Evolutionary conservation across 2,888 invertebrate species (phyloP), one percentile per base, ranked within the genome.

Genomic region (Scaptodrosophila latifasciaeformis): DNA sequence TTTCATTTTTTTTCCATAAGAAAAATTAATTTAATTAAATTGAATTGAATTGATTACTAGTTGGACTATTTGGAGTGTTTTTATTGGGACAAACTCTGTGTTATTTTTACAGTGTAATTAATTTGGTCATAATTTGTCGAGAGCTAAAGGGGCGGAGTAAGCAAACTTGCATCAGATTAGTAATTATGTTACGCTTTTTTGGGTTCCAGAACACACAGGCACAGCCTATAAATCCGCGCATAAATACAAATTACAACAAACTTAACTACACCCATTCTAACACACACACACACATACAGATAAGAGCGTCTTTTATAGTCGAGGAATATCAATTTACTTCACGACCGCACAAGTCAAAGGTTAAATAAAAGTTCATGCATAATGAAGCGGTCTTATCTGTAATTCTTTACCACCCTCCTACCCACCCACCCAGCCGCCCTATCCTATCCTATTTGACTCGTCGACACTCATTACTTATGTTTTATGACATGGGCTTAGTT

Each of bases 341-440:
- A 21, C 46, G 43, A 43, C 46, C 55, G 62, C 48, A 13, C 1
- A 21, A 54, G 76, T 65, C 72, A 75, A 71, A 78, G 72, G 79
- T 75, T 75, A 76, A 75, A 67, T 64, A 69, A 71, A 75, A 78
- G 63, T 65, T 65, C 65, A 69, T 65, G 67, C 62, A 70, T 70
- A 74, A 71, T 68, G 63, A 63, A 71, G 65, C 51, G 54, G 55
- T 58, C 52, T 57, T 24, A 24, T 24, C 24, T 24, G 4, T n/a
- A n/a, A n/a, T n/a, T n/a, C n/a, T n/a, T n/a, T n/a, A n/a, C n/a
- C n/a, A n/a, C n/a, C n/a, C n/a, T n/a, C n/a, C n/a, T n/a, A n/a
- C n/a, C n/a, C n/a, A n/a, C n/a, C n/a, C n/a, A n/a, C n/a, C n/a
- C n/a, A n/a, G n/a, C n/a, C n/a, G n/a, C n/a, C n/a, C n/a, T n/a